A percentile compares a stretch with the other conserved stretches of the same genome.
Conservation (phyloP, 2,113 vertebrate species). For the Melospiza melodia region DNA sequence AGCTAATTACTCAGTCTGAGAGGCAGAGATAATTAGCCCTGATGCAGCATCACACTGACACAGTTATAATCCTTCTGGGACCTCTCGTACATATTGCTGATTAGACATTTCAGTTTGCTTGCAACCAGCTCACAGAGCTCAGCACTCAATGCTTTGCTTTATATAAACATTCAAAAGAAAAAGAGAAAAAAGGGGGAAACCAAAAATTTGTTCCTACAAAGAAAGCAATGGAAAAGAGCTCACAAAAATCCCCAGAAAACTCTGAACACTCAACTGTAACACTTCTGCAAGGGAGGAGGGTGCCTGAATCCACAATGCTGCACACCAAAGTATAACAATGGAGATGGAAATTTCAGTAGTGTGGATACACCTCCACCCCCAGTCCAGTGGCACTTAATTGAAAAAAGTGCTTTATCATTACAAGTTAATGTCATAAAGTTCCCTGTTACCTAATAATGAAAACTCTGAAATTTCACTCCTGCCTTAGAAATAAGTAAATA, state of each 20-base stretch:
- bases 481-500: background rate
- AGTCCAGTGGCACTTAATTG: background rate
- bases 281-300: background rate
- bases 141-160: rapidly evolving
- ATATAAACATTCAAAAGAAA: background rate
- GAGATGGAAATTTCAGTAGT: background rate
- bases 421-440: background rate
- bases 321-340: background rate
- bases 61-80: constrained; percentile 46
- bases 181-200: background rate
- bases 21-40: constrained; percentile 54
- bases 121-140: background rate
- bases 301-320: background rate
- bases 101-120: background rate
- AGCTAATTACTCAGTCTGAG: constrained; percentile 55
- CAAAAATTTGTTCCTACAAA: background rate
- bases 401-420: background rate
- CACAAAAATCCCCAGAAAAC: background rate
- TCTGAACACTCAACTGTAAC: background rate
- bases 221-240: background rate
- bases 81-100: background rate
- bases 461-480: background rate
- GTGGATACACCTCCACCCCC: background rate
- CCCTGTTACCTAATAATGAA: background rate
- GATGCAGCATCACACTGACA: constrained; percentile 40